Evolutionary conservation across 35 echinoderm and acorn worm genomes (phyloP), one percentile per base, ranked within the genome.

Genomic region (Heliocidaris erythrogramma): DNA sequence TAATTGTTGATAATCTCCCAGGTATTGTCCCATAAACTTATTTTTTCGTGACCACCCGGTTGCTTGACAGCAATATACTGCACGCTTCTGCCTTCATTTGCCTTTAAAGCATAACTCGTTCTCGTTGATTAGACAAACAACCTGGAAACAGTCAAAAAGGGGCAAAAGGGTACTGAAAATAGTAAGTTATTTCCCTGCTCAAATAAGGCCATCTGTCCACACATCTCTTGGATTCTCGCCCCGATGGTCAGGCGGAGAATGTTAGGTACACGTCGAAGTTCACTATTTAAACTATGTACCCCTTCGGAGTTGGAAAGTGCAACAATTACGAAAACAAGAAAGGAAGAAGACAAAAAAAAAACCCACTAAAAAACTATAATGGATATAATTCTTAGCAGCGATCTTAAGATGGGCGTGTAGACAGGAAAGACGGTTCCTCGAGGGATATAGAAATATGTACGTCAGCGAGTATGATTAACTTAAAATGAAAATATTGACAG

Each of bases 281-380:
- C 65, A 78, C 65, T 78, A 78, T 78, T 78, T 24, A 78, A 78
- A 78, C 65, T 78, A 78, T 78, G 65, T 78, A 78, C 65, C 65
- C 65, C 65, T 78, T 78, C 65, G 65, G 65, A 78, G 65, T 27
- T n/a, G 65, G 65, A 78, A 29, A 78, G 65, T 78, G 65, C 65
- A 78, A 78, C 18, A 78, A n/a, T 78, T 78, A 78, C 21, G 18
- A 78, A 78, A 78, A 78, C 65, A 78, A 78, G 21, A 78, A n/a
- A 21, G 27, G 24, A 69, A 65, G 14, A 21, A 69, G 21, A 24
- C 21, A 21, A n/a, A n/a, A 78, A 17, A n/a, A 27, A 24, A 78
- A 7, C 18, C 61, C 27, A 4, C 13, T 69, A 18, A 7, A 0
- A 17, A 78, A 78, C 7, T 27, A 78, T 7, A 78, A 16, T 6